These are phyloP conservation scores for Silurus asotus DNA, from an alignment of 2,113 vertebrate genomes.

Conservation along the genomic window DNA sequence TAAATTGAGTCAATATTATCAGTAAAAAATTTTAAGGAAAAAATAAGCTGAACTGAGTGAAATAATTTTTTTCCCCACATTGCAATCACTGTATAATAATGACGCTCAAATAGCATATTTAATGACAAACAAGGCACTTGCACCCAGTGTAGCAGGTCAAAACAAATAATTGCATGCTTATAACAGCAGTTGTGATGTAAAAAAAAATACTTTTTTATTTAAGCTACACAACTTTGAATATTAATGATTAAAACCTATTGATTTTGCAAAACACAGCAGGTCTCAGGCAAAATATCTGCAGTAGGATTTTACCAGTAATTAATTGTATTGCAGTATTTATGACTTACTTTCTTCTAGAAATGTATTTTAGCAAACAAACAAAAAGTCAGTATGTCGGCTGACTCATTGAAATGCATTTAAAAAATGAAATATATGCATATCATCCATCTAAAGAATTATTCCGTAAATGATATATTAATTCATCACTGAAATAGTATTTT, in stretches of 20 bases:
- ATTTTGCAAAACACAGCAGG: constrained; percentile 1
- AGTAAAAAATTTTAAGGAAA: background rate
- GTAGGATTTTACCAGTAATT: background rate
- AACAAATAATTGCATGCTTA: background rate
- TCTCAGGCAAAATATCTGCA: background rate
- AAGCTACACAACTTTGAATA: background rate
- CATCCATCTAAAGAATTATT: constrained; percentile 44
- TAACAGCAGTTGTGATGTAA: background rate
- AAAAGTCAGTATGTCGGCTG: constrained; percentile 66
- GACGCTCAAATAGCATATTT: background rate
- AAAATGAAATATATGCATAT: background rate
- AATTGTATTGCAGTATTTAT: background rate
- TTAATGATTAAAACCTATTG: constrained; percentile 8
- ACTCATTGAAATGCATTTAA: constrained; percentile 57
- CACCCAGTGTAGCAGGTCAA: background rate
- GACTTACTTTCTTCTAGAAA: background rate
- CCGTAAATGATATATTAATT: constrained; percentile 29
- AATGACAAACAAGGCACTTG: background rate
- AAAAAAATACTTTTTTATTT: background rate
- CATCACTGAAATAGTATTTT: too few species aligned
- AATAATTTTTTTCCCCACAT: background rate
- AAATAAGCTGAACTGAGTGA: background rate
- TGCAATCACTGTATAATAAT: background rate
- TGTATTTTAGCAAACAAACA: constrained; percentile 35
- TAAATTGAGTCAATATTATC: background rate